Base-by-base conservation (phyloP, 2,797 vertebrate species). In the Hozukius guyotensis region DNA sequence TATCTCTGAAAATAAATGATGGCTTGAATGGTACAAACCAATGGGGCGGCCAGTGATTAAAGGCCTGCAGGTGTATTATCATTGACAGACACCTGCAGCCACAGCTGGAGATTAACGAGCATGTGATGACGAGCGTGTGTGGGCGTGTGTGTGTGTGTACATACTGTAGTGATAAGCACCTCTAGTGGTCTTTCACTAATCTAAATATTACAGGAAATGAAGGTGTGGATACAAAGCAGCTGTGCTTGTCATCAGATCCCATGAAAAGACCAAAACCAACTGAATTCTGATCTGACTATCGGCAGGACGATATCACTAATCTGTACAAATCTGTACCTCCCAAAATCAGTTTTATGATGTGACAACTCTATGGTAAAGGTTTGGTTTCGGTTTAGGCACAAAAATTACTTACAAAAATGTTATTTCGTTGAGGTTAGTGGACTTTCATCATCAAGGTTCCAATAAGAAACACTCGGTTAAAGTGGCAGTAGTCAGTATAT, bases 21-120 rank as follows among this genome's bases (percentile, higher is more conserved):
- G 72, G 56, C 75, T 24, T 61, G 72, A 80, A 64, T 52, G 62
- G 67, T 52, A 18, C 68, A n/a, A 75, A 74, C 67, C 82, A 81
- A 78, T 76, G 79, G 65, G 63, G 73, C 72, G 38, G 55, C 6
- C 5, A 3, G 72, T 88, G 87, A 94, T 94, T 88, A 69, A 93
- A 87, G 82, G 81, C 81, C 72, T 80, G 79, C 55, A 87, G 84
- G 80, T 86, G 77, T 64, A 63, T 88, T 91, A 93, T 94, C 91
- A 29, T 24, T 59, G 77, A 77, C 72, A 88, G 74, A 87, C 89
- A 91, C 87, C 87, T 89, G 88, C 80, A 77, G 61, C 69, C 83
- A 46, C 73, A 75, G 80, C 62, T 67, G 60, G 81, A 81, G 80
- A 89, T 78, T 57, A 80, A 85, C 34, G 69, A 78, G 80, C 31